phyloP scores from a whole-genome alignment of 1,140 invertebrate genomes.

The Ceratina calcarata region DNA sequence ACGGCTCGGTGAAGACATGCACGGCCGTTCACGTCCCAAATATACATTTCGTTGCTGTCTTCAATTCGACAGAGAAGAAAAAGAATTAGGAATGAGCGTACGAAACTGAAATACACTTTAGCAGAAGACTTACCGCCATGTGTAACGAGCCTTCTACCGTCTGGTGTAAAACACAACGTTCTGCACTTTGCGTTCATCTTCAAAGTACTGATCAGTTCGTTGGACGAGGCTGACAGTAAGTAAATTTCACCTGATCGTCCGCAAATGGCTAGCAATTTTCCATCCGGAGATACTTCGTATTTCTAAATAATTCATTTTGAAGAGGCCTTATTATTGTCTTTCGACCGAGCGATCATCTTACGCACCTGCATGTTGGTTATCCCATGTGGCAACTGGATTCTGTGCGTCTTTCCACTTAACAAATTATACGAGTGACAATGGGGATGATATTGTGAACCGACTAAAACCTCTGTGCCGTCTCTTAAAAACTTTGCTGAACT shows the following conservation, averaged over 20 bases:
- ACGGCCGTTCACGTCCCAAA: conserved; percentile 90
- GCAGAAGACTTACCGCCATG: conserved; percentile 78
- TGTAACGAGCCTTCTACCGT: conserved; percentile 84
- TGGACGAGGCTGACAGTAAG: conserved; percentile 86
- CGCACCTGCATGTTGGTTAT: conserved; percentile 83
- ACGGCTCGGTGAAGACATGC: conserved; percentile 87
- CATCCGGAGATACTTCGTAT: conserved; percentile 91
- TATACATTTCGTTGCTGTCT: conserved; percentile 87
- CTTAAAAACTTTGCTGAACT: conserved; percentile 86
- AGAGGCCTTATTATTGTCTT: conserved; percentile 29
- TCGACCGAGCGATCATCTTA: background rate
- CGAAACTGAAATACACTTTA: background rate
- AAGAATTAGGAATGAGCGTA: background rate
- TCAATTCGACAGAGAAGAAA: conserved; percentile 30
- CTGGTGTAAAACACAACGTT: conserved; percentile 85
- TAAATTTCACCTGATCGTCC: conserved; percentile 90
- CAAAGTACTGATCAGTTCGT: conserved; percentile 87
- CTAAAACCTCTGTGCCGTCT: conserved; percentile 87
- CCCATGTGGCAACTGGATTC: conserved; percentile 83
- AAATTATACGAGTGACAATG: conserved; percentile 91
- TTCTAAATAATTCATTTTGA: conserved; percentile 73
- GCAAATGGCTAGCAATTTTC: conserved; percentile 86
- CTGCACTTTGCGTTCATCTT: conserved; percentile 89
- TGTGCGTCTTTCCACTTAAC: conserved; percentile 85
- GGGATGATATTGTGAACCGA: conserved; percentile 82